phyloP scores from a whole-genome alignment of 2,888 invertebrate genomes.

The Hyppa rectilinea region DNA sequence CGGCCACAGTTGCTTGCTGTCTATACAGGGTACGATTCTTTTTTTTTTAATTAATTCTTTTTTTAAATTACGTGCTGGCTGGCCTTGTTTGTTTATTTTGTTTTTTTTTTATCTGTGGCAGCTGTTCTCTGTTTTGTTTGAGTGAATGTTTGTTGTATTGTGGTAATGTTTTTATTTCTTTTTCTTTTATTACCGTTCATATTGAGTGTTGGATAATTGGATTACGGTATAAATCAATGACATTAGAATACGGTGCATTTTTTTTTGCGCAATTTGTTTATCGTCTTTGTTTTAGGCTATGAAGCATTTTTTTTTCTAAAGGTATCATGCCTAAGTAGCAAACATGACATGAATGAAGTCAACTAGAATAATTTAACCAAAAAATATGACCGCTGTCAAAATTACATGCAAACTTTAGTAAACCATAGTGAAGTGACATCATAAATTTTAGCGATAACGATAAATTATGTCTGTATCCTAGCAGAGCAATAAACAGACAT shows the following conservation, averaged over 20 bases:
- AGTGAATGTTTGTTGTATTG: slow-evolving; percentile 35
- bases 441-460: slow-evolving; percentile 16
- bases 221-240: background rate
- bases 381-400: background rate
- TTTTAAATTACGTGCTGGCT: slow-evolving; percentile 14
- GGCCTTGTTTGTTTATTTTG: slow-evolving; percentile 41
- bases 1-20: slow-evolving; percentile 57
- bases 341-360: no score
- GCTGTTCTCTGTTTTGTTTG: slow-evolving; percentile 24
- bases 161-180: background rate
- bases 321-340: background rate
- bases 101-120: slow-evolving; percentile 29
- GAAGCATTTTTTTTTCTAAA: no score
- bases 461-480: no score
- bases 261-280: background rate
- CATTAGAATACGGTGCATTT: background rate
- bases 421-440: slow-evolving; percentile 24
- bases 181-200: background rate
- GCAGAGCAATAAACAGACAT: no score
- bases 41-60: slow-evolving; percentile 12
- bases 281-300: background rate
- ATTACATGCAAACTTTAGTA: background rate
- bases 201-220: background rate
- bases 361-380: no score
- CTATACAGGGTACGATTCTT: slow-evolving; percentile 55